These are phyloP conservation scores for Drosophila bocqueti DNA, from an alignment of 1,140 invertebrate genomes.

Conservation along the genomic window DNA sequence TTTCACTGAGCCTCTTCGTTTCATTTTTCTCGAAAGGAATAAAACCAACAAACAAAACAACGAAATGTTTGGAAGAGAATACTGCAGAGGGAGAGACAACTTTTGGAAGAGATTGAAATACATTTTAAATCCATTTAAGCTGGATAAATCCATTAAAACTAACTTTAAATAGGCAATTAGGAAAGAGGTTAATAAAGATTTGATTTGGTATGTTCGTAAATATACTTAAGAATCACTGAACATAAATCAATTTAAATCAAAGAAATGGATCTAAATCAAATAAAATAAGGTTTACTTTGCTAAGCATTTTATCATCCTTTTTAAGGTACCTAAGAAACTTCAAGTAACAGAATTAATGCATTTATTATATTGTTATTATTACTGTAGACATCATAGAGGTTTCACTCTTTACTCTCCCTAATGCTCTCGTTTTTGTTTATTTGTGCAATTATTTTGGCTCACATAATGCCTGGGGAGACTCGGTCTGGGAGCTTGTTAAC, in stretches of 20 bases:
- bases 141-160: not conserved
- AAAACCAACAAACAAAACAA: not conserved
- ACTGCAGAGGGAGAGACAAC: not conserved
- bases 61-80: not conserved
- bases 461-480: too few species aligned
- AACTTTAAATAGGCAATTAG: not conserved
- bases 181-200: not conserved
- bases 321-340: not conserved
- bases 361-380: too few species aligned
- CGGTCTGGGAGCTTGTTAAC: too few species aligned
- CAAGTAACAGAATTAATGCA: too few species aligned
- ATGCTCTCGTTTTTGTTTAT: too few species aligned
- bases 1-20: conserved; percentile 4
- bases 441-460: too few species aligned
- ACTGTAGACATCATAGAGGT: too few species aligned
- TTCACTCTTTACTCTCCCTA: too few species aligned
- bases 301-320: not conserved
- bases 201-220: not conserved
- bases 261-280: too few species aligned
- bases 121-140: not conserved
- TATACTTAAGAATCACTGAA: not conserved
- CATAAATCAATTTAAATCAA: not conserved
- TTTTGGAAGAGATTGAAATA: not conserved
- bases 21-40: not conserved
- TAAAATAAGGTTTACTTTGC: too few species aligned